Evolutionary conservation across 1,140 invertebrate species (phyloP), one percentile per base, ranked within the genome.

Genomic region (Thrips palmi): DNA sequence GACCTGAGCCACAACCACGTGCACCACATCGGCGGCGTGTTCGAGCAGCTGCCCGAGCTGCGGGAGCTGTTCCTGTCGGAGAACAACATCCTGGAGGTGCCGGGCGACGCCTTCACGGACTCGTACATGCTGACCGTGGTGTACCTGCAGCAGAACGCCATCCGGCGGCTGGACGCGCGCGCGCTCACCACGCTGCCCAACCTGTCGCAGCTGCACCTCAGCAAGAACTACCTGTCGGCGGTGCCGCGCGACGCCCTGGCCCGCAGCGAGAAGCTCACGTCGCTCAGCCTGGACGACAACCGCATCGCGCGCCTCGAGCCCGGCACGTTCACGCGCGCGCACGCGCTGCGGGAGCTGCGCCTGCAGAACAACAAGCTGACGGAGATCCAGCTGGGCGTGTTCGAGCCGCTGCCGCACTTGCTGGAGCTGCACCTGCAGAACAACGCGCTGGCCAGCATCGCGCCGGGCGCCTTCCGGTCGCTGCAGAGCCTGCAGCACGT

Each of bases 211-310:
- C 58, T 91, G 4, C 79, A 88, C 52, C 63, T 92, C 42, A 79
- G 81, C 51, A 77, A 77, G 43, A 92, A 92, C 56, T 87, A 82
- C 53, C 74, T 91, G 44, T 70, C 71, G 23, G 67, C 66, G 27
- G 64, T 91, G 40, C 79, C 82, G 4, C 60, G 63, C 15, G 70
- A 73, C 42, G 63, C 87, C 46, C 78, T 91, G 49, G 62, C 71
- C 37, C 64, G 69, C 43, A 84, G 78, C 51, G 61, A 63, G 29
- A 77, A 75, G 48, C 62, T 91, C 10, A 74, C 76, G 4, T 81
- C 81, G 3, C 59, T 97, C 24, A 92, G 83, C 44, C 57, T 96
- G 47, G 87, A 93, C 60, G 79, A 84, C 46, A 97, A 96, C 62
- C 72, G 74, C 55, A 81, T 97, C 28, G 64, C 65, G 4, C 73